Percentiles rank a stretch among this genome's conserved stretches.
phyloP scores from a whole-genome alignment of 2,797 vertebrate genomes.

The Neosilurus mollespiculum region DNA sequence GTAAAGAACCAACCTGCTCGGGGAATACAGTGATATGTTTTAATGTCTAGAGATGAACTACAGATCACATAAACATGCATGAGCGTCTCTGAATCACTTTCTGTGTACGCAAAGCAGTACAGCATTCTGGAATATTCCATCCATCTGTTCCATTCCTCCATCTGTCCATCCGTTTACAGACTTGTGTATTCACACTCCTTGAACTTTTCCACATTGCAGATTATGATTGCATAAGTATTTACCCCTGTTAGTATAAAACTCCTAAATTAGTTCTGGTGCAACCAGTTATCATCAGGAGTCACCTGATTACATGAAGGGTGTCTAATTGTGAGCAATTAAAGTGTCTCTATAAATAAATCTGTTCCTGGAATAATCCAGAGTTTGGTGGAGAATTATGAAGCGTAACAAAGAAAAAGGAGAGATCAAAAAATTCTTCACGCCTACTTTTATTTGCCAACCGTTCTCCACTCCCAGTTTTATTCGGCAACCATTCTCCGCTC shows the following conservation, averaged over 20 bases:
- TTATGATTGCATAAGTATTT: neutral
- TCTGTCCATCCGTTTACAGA: neutral
- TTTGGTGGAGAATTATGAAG: neutral
- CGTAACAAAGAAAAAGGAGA: neutral
- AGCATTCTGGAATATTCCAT: neutral
- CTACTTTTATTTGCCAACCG: too few species aligned
- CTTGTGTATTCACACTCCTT: neutral
- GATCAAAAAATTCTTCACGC: neutral
- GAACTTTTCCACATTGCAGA: neutral
- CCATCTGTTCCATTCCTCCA: neutral
- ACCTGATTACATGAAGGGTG: neutral
- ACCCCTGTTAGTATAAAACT: neutral
- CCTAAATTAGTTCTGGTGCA: conserved; percentile 3
- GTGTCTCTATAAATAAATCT: neutral
- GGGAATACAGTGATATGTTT: neutral
- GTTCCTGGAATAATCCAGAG: neutral
- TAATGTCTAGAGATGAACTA: neutral
- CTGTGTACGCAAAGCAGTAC: neutral
- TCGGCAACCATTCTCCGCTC: too few species aligned
- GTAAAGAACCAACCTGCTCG: neutral
- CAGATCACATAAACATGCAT: neutral
- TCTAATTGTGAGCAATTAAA: neutral
- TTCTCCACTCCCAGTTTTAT: too few species aligned
- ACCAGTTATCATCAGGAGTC: neutral
- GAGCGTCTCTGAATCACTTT: neutral